Conservation (phyloP, 2,797 vertebrate species). For the Gymnoscopelus braueri region DNA sequence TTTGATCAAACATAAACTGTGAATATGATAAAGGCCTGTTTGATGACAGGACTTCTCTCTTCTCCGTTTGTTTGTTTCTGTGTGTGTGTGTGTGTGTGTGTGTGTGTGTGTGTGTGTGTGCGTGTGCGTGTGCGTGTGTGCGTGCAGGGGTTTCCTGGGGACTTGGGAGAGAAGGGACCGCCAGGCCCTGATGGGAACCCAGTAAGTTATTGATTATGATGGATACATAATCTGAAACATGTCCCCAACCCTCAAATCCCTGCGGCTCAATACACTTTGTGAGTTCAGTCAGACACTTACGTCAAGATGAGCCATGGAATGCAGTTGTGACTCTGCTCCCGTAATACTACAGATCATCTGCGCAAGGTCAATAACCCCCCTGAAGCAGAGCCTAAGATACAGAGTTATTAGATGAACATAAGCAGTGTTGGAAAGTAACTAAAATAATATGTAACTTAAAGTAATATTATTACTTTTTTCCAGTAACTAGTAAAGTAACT, state of each 20-base stretch:
- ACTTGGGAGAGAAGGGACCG: slow-evolving; percentile 92
- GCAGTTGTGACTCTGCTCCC: too few relatives aligned
- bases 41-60: slow-evolving; percentile 10
- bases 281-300: neutral
- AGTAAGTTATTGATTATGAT: slow-evolving; percentile 82
- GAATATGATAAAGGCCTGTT: slow-evolving; percentile 21
- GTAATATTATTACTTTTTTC: too few relatives aligned
- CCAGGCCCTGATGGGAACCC: slow-evolving; percentile 95
- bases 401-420: too few relatives aligned
- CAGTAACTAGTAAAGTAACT: too few relatives aligned
- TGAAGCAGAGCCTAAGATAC: too few relatives aligned
- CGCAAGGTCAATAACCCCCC: too few relatives aligned
- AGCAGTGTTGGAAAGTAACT: too few relatives aligned
- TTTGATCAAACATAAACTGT: slow-evolving; percentile 1
- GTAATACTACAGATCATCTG: too few relatives aligned
- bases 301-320: too few relatives aligned
- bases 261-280: neutral
- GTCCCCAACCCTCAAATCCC: too few relatives aligned
- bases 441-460: too few relatives aligned
- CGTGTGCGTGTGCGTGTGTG: slow-evolving; percentile 66
- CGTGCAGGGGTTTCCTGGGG: slow-evolving; percentile 93
- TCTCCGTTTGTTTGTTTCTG: too few relatives aligned
- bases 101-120: slow-evolving; percentile 71
- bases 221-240: neutral
- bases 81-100: slow-evolving; percentile 61